Percentiles rank a stretch among this genome's conserved stretches.
phyloP scores from a whole-genome alignment of 2,113 vertebrate genomes.

The Dermatemys mawii region DNA sequence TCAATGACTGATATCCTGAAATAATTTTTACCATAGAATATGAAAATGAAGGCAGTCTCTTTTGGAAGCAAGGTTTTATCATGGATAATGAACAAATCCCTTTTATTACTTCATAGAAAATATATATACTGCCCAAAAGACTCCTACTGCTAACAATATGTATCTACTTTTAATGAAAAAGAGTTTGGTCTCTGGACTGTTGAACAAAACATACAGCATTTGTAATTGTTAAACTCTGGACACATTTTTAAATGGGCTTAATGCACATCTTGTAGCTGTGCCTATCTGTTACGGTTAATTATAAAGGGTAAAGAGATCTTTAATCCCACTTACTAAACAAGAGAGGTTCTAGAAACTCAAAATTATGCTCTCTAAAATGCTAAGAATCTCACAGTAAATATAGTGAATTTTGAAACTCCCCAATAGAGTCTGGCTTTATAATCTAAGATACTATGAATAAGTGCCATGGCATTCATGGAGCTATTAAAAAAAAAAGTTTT shows the following conservation, averaged over 20 bases:
- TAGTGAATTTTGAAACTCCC: not conserved
- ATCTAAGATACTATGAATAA: not conserved
- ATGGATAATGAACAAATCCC: not conserved
- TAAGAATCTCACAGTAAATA: not conserved
- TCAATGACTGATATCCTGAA: not conserved
- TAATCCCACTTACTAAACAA: not conserved
- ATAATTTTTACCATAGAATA: not conserved
- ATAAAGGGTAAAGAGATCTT: not conserved
- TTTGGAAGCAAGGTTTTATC: not conserved
- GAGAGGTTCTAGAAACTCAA: not conserved
- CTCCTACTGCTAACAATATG: not conserved
- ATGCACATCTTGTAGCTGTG: not conserved
- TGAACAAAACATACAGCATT: not conserved
- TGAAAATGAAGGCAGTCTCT: not conserved
- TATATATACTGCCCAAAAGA: not conserved
- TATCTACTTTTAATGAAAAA: not conserved
- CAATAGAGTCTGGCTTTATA: not conserved
- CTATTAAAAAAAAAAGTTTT: not conserved
- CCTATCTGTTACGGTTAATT: not conserved
- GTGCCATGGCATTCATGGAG: not conserved
- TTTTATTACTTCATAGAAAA: not conserved
- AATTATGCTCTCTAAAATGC: not conserved
- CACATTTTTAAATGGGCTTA: not conserved
- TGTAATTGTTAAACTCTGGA: not conserved
- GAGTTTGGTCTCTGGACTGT: rapidly evolving